A percentile compares a stretch with the other conserved stretches of the same genome.
phyloP scores from a whole-genome alignment of 2,888 invertebrate genomes.

The Gymnocheta viridis region DNA sequence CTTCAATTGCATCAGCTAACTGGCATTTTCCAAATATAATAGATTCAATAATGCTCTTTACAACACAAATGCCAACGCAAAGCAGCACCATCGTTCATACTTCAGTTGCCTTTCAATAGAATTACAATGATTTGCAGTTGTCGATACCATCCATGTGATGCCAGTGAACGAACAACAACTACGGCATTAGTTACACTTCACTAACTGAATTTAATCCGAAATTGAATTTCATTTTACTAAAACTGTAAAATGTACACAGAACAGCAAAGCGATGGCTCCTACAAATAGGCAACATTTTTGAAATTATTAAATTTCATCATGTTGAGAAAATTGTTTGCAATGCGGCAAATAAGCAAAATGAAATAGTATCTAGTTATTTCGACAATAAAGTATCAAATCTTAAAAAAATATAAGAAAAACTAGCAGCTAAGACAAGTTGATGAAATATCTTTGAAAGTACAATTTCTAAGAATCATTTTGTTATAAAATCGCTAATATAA shows the following conservation, averaged over 20 bases:
- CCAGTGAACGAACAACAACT: not conserved
- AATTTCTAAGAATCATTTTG: no score
- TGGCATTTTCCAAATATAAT: not conserved
- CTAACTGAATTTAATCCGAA: conserved; percentile 39
- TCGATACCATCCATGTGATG: not conserved
- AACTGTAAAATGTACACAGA: conserved; percentile 5
- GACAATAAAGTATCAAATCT: not conserved
- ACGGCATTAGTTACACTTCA: conserved; percentile 48
- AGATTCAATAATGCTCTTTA: not conserved
- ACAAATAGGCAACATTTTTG: conserved; percentile 38
- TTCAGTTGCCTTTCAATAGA: not conserved
- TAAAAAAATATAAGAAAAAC: not conserved
- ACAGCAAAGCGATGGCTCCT: conserved; percentile 5
- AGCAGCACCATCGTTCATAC: not conserved
- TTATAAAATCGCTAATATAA: no score
- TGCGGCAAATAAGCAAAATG: not conserved
- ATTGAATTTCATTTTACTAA: conserved; percentile 12
- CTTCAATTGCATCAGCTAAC: conserved; percentile 14
- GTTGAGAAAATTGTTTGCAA: not conserved
- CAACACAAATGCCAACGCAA: not conserved
- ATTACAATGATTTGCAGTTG: conserved; percentile 34
- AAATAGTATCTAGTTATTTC: not conserved
- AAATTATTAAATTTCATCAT: not conserved
- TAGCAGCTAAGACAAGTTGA: no score
- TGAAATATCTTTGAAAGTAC: no score